Evolutionary conservation across 2,888 invertebrate genomes (phyloP).

Genomic region (Sinhomidia bicolor): DNA sequence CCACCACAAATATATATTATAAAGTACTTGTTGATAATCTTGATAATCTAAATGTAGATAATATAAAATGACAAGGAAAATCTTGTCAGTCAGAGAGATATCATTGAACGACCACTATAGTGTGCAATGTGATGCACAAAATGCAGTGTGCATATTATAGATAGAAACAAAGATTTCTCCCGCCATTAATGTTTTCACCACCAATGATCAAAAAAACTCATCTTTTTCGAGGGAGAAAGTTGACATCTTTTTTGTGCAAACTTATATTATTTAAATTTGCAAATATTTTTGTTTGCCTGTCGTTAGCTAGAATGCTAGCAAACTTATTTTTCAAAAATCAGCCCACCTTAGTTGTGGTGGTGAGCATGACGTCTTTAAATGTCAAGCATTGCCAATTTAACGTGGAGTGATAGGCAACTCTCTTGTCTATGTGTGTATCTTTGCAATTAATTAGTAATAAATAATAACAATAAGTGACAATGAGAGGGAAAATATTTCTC

Average conservation of each 20-base stretch:
- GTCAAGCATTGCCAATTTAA: background rate
- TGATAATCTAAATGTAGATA: background rate
- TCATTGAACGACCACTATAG: background rate
- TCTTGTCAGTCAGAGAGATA: background rate
- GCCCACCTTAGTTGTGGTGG: conserved; percentile 15
- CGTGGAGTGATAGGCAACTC: conserved; percentile 30
- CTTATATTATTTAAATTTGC: too few relatives aligned
- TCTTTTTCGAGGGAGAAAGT: background rate
- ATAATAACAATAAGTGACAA: conserved; percentile 52
- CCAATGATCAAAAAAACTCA: background rate
- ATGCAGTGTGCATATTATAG: background rate
- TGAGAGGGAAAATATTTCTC: conserved; percentile 35
- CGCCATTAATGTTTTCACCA: conserved; percentile 3
- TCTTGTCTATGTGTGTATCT: background rate
- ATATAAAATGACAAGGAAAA: background rate
- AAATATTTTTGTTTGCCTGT: background rate
- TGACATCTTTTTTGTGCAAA: background rate
- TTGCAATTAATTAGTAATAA: conserved; percentile 45
- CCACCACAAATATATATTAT: background rate
- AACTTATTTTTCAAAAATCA: background rate
- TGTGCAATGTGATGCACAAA: background rate
- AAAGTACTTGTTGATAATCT: background rate
- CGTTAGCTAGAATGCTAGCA: too few relatives aligned
- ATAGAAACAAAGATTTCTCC: conserved; percentile 2
- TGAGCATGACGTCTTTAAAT: conserved; percentile 12